A percentile compares a stretch with the other conserved stretches of the same genome.
phyloP scores from a whole-genome alignment of 37 sponge, comb jelly and placozoan genomes.

The Oopsacas minuta region DNA sequence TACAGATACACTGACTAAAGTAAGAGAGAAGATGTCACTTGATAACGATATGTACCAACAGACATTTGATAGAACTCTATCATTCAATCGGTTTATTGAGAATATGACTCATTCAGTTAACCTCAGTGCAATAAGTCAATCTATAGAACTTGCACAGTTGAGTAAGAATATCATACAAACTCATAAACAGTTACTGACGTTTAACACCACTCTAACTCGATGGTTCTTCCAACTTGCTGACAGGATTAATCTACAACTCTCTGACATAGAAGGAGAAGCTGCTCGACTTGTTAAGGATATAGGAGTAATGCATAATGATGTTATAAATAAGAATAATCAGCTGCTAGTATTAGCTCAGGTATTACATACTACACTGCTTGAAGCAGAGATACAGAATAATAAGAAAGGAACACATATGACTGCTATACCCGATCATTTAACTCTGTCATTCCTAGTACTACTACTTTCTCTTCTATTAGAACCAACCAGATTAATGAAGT shows the following conservation, averaged over 20 bases:
- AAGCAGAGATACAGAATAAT: not conserved
- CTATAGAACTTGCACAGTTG: not conserved
- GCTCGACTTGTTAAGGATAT: not conserved
- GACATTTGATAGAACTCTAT: not conserved
- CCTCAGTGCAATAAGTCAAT: not conserved
- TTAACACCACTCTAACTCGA: conserved; percentile 2
- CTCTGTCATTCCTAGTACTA: not conserved
- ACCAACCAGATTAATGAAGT: not conserved
- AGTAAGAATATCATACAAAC: not conserved
- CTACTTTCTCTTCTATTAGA: not conserved
- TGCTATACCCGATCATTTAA: conserved; percentile 14
- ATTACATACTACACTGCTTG: not conserved
- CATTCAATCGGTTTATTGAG: not conserved
- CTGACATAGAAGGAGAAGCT: not conserved
- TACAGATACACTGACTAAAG: not conserved
- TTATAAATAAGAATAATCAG: not conserved
- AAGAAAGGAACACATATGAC: not conserved
- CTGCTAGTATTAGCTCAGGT: not conserved
- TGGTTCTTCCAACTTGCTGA: not conserved
- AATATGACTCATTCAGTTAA: not conserved
- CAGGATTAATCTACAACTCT: not conserved
- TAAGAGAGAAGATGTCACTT: not conserved
- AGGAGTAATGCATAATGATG: not conserved
- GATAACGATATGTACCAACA: conserved; percentile 7
- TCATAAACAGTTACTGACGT: not conserved